phyloP scores from a whole-genome alignment of 2,113 vertebrate genomes.

The Solea senegalensis region DNA sequence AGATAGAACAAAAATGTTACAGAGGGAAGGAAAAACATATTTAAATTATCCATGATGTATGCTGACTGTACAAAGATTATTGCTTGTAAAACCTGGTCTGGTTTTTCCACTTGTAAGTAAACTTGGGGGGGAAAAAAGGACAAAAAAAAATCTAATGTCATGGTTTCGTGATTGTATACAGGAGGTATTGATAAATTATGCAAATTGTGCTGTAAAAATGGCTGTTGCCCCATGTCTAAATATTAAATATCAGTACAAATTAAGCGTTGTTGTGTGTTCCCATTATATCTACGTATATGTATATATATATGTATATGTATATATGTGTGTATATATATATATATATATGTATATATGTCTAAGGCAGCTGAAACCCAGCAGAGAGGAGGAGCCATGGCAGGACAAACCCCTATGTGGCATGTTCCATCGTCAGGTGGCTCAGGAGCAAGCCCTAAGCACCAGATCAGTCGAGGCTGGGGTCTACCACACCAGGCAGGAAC shows the following conservation, averaged over 20 bases:
- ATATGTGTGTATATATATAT: too few species aligned
- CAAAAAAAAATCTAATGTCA: conserved; percentile 83
- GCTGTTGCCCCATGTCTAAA: conserved; percentile 91
- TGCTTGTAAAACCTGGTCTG: conserved; percentile 94
- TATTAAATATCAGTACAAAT: conserved; percentile 95
- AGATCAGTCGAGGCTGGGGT: too few species aligned
- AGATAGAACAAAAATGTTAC: conserved; percentile 63
- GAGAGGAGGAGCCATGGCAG: too few species aligned
- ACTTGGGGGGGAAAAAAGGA: conserved; percentile 63
- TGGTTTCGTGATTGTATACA: conserved; percentile 98
- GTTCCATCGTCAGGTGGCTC: too few species aligned
- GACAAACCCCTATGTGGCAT: too few species aligned
- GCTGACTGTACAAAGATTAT: conserved; percentile 89
- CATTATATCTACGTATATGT: background rate
- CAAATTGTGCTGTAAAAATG: conserved; percentile 98
- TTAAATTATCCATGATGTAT: conserved; percentile 80
- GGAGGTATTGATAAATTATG: conserved; percentile 95
- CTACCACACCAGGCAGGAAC: too few species aligned
- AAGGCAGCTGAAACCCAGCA: too few species aligned
- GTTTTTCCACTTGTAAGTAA: conserved; percentile 93
- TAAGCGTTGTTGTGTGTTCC: conserved; percentile 25
- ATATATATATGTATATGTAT: too few species aligned
- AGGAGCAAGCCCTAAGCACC: too few species aligned
- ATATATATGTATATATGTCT: too few species aligned
- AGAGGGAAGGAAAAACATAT: conserved; percentile 72